A percentile compares a stretch with the other conserved stretches of the same genome.
phyloP scores from a whole-genome alignment of 1,140 invertebrate genomes.

The Brachionus angularis region DNA sequence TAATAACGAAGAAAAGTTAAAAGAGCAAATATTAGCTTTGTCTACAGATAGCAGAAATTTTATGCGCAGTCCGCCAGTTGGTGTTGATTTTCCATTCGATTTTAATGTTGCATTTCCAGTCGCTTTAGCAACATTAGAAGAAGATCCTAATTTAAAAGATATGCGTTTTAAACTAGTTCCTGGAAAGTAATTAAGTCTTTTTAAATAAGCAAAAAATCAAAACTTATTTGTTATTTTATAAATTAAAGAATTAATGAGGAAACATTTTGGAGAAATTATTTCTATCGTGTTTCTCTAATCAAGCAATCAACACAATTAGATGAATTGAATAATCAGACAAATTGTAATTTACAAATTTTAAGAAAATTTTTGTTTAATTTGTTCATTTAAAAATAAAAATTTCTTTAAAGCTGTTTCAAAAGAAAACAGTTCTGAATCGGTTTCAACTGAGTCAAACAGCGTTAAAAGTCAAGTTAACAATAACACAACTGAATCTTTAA shows the following conservation, averaged over 20 bases:
- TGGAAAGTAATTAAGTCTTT: conserved; percentile 67
- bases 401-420: no score
- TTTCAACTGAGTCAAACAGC: background rate
- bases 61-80: conserved; percentile 85
- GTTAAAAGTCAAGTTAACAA: conserved; percentile 48
- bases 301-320: conserved; percentile 84
- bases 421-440: no score
- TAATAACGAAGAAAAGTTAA: conserved; percentile 78
- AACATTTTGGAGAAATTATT: conserved; percentile 98
- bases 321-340: no score
- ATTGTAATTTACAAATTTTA: no score
- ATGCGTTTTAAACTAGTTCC: conserved; percentile 98
- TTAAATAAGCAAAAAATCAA: background rate
- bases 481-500: conserved; percentile 49
- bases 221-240: conserved; percentile 45
- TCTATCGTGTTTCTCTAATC: conserved; percentile 94
- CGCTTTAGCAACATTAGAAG: conserved; percentile 83
- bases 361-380: no score
- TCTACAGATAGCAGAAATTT: conserved; percentile 93
- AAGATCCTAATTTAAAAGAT: conserved; percentile 89
- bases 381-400: no score
- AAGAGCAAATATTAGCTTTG: conserved; percentile 85
- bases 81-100: conserved; percentile 90
- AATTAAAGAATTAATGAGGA: conserved; percentile 84
- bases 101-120: conserved; percentile 79